Evolutionary conservation across 2,797 vertebrate species (phyloP).

Genomic region (Gadopsis bispinosus): DNA sequence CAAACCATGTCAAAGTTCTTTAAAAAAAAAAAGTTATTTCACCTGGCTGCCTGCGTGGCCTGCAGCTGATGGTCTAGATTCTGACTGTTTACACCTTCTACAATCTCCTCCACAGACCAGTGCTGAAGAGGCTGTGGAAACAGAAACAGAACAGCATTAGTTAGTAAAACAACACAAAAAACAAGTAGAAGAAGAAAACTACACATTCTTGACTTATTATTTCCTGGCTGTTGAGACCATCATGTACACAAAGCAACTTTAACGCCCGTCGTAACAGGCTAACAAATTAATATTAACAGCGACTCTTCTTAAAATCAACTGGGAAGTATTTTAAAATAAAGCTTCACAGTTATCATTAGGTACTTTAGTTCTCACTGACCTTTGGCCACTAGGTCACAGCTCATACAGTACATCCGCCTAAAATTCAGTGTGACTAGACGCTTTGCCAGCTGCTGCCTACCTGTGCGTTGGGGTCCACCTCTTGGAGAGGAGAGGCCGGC

Average conservation of each 20-base stretch:
- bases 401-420: too few relatives aligned
- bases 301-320: neutral
- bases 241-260: too few relatives aligned
- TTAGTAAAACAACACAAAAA: too few relatives aligned
- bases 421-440: neutral
- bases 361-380: neutral
- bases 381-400: neutral
- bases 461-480: slow-evolving; percentile 85
- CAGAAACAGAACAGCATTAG: slow-evolving; percentile 26
- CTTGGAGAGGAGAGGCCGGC: slow-evolving; percentile 86
- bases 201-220: neutral
- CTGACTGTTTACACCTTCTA: slow-evolving; percentile 86
- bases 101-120: slow-evolving; percentile 93
- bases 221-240: neutral
- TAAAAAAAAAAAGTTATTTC: slow-evolving; percentile 52
- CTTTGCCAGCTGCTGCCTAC: slow-evolving; percentile 62
- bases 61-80: slow-evolving; percentile 88
- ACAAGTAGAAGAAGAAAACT: neutral
- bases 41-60: slow-evolving; percentile 94
- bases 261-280: neutral
- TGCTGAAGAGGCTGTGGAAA: slow-evolving; percentile 80
- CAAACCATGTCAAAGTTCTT: neutral
- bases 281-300: neutral
- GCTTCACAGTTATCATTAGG: neutral
- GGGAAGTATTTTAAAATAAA: neutral